Evolutionary conservation across 2,888 invertebrate species (phyloP), one percentile per base, ranked within the genome.

Genomic region (Lasioglossum figueresi): DNA sequence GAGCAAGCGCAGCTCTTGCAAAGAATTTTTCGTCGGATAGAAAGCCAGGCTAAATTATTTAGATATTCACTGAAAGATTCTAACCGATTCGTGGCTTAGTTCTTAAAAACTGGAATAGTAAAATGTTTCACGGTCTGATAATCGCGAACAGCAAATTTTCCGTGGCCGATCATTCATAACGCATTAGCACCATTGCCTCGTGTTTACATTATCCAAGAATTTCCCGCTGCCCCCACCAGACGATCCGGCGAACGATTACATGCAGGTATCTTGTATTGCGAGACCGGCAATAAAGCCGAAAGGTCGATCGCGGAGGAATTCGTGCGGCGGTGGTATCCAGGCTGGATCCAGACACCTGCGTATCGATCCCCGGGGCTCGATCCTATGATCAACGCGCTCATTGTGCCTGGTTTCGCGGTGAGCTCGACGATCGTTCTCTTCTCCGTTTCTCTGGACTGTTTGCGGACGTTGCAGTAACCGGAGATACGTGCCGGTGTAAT

Each of bases 371-470:
- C 52, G 70, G 27, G 34, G 37, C 68, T 74, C 81, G 81, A 81
- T 79, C 70, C 71, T 63, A 85, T 76, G 88, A 88, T 81, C 80
- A 83, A 86, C 88, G 23, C 79, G 78, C 48, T 85, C 76, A 77
- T 88, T 84, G 84, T 80, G 75, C 10, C 23, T 23, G 19, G 16
- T 40, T 56, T 76, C 43, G 79, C 66, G 80, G 56, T 80, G 16
- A 6, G 31, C 27, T 82, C 48, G 71, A 63, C 74, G 48, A 34
- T 79, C 45, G 68, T 59, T 63, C 78, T 70, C 71, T 23, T 68
- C 73, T 40, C 71, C 48, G 37, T 52, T 23, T 31, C 34, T 59
- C 12, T 31, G 23, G 68, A 80, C 43, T 56, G 85, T 78, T 78
- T 71, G 79, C 85, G 72, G 59, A 80, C 83, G 82, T 23, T 83